Evolutionary conservation across 2,797 vertebrate genomes (phyloP).

Genomic region (Lepilemur septentrionalis): DNA sequence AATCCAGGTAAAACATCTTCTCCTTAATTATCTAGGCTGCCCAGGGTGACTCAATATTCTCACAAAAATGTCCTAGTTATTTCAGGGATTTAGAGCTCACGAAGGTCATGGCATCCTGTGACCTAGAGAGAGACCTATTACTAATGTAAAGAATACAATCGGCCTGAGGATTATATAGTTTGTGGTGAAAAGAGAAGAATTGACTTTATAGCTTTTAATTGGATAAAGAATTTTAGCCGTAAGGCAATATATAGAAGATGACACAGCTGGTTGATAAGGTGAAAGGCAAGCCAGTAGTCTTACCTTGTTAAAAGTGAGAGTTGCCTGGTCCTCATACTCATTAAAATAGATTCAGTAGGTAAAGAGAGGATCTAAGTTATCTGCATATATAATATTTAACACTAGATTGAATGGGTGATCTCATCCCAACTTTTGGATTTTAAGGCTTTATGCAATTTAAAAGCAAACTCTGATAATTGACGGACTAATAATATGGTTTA

Average conservation of each 20-base stretch:
- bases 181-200: conserved; percentile 25
- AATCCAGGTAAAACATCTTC: background rate
- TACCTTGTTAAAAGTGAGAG: background rate
- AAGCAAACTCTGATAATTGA: background rate
- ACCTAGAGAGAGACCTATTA: background rate
- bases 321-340: background rate
- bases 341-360: background rate
- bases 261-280: background rate
- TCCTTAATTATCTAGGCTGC: background rate
- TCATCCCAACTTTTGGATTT: background rate
- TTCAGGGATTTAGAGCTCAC: background rate
- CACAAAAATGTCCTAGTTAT: conserved; percentile 6
- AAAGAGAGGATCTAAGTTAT: background rate
- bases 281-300: background rate
- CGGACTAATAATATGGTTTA: background rate
- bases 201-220: conserved; percentile 38
- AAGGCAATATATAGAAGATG: background rate
- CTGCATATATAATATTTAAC: background rate
- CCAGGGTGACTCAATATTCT: background rate
- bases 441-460: background rate
- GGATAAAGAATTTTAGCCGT: background rate
- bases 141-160: conserved; percentile 19
- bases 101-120: background rate
- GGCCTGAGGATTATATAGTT: background rate
- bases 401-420: background rate